phyloP scores from a whole-genome alignment of 2,888 invertebrate species.

The Drosophila borealis region DNA sequence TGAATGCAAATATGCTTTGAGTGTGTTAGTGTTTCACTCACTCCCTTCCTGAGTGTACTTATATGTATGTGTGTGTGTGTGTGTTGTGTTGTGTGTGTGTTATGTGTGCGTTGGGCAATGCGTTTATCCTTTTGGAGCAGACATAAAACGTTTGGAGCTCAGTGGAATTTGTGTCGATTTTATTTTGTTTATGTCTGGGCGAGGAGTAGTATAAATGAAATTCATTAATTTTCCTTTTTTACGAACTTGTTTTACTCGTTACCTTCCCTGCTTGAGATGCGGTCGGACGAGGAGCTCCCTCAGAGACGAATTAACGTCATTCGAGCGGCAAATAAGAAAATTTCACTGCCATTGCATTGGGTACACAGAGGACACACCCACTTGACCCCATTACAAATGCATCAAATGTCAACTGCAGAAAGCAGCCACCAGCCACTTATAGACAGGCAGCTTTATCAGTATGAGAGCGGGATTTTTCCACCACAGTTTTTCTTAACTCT shows the following conservation, averaged over 20 bases:
- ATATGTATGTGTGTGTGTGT: constrained; percentile 5
- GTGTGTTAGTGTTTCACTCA: constrained; percentile 50
- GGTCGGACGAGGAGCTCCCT: constrained; percentile 12
- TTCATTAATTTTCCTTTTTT: constrained; percentile 68
- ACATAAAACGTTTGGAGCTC: constrained; percentile 61
- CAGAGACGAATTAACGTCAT: constrained; percentile 63
- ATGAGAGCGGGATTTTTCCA: constrained; percentile 8
- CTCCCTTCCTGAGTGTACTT: neutral
- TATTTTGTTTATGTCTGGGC: constrained; percentile 67
- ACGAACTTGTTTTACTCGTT: constrained; percentile 39
- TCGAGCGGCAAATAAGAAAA: constrained; percentile 74
- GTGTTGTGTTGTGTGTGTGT: constrained; percentile 24
- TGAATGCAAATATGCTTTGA: constrained; percentile 75
- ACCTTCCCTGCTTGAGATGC: neutral
- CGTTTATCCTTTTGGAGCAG: constrained; percentile 62
- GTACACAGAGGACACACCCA: constrained; percentile 9
- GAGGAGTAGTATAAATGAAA: constrained; percentile 66
- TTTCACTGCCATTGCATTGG: constrained; percentile 45
- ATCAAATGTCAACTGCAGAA: constrained; percentile 13
- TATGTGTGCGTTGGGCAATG: constrained; percentile 52
- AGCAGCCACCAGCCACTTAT: constrained; percentile 15
- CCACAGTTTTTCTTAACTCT: constrained; percentile 5
- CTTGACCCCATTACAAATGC: constrained; percentile 48
- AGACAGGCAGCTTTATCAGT: constrained; percentile 19
- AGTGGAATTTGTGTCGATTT: constrained; percentile 72